Percentiles rank a stretch among this genome's conserved stretches.
These are phyloP conservation scores for Boloria selene DNA, from an alignment of 2,888 invertebrate genomes.

Conservation along the genomic window DNA sequence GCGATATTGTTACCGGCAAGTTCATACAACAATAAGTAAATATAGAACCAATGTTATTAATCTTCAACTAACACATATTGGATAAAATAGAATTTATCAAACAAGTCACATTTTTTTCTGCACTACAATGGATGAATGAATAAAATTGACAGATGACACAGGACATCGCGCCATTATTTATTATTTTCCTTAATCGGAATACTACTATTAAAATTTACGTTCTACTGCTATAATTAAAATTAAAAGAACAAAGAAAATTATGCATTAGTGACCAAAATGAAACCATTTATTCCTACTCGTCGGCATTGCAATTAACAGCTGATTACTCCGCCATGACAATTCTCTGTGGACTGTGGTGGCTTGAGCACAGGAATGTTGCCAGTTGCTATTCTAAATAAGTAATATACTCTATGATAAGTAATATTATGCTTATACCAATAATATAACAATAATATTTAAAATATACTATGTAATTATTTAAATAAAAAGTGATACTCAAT, in stretches of 20 bases:
- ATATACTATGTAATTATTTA: too few species aligned
- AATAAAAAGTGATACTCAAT: too few species aligned
- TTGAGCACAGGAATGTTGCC: constrained; percentile 16
- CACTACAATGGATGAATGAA: constrained; percentile 79
- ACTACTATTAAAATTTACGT: constrained; percentile 41
- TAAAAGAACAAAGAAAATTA: constrained; percentile 45
- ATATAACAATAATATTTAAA: too few species aligned
- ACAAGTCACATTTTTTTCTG: constrained; percentile 79
- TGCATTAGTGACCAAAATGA: constrained; percentile 47
- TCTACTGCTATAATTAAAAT: constrained; percentile 40
- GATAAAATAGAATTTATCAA: constrained; percentile 71
- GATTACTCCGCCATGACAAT: constrained; percentile 79
- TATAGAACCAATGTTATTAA: constrained; percentile 56
- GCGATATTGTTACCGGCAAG: constrained; percentile 49
- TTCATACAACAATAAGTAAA: constrained; percentile 53
- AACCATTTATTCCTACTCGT: constrained; percentile 58
- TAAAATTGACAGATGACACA: constrained; percentile 74
- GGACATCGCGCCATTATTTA: constrained; percentile 77
- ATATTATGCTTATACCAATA: too few species aligned
- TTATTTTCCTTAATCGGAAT: constrained; percentile 44
- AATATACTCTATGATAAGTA: too few species aligned
- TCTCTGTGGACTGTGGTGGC: constrained; percentile 34
- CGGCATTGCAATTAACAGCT: constrained; percentile 79
- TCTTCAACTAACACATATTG: constrained; percentile 63
- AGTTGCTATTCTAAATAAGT: constrained; percentile 5